These are phyloP conservation scores for Acrocephalus kingi DNA, from an alignment of 2,113 vertebrate species.

Conservation along the genomic window DNA sequence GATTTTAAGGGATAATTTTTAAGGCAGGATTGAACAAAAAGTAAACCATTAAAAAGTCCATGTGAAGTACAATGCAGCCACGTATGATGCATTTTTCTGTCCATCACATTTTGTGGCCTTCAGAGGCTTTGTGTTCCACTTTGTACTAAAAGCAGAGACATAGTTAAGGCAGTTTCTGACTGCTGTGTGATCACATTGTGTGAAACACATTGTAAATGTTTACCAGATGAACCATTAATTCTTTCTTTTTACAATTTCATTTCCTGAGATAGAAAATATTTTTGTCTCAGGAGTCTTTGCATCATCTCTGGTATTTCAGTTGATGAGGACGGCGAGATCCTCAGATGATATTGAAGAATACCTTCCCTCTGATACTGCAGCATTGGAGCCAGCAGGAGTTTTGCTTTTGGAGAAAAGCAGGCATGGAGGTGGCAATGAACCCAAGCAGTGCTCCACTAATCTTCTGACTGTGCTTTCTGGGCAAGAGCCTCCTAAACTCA, in stretches of 20 bases:
- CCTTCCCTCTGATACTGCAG: background rate
- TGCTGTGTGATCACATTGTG: background rate
- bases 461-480: background rate
- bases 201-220: background rate
- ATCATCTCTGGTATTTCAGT: background rate
- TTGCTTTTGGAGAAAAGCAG: background rate
- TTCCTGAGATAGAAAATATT: background rate
- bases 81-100: conserved; percentile 34
- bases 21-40: conserved; percentile 4
- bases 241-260: background rate
- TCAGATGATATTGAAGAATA: background rate
- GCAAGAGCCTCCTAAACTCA: background rate
- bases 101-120: background rate
- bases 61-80: background rate
- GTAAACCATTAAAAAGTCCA: background rate
- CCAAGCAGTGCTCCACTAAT: background rate
- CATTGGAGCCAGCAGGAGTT: background rate
- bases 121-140: background rate
- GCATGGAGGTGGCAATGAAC: background rate
- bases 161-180: background rate
- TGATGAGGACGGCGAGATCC: background rate
- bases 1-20: conserved; percentile 31
- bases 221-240: background rate
- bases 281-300: background rate
- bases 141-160: background rate